These are phyloP conservation scores for Elaphurus davidianus DNA, from an alignment of 2,113 vertebrate species.

Conservation along the genomic window DNA sequence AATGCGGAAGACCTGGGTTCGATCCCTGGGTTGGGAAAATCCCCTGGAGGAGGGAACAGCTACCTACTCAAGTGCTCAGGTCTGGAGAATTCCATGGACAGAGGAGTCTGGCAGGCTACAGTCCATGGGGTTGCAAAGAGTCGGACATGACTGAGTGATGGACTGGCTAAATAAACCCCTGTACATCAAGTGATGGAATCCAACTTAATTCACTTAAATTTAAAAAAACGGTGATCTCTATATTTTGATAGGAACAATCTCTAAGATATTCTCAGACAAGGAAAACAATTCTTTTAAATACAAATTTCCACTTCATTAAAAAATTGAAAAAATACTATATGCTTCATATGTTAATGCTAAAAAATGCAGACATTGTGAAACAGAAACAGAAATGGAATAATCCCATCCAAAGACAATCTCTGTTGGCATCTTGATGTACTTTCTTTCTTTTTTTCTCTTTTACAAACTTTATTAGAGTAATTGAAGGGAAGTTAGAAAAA, in stretches of 20 bases:
- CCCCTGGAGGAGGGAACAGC: neutral
- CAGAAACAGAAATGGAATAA: neutral
- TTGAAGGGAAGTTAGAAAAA: neutral
- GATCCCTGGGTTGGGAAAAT: neutral
- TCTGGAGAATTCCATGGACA: neutral
- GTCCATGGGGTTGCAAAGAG: neutral
- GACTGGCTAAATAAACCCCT: neutral
- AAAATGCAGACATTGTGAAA: neutral
- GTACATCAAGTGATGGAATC: neutral
- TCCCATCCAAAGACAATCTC: neutral
- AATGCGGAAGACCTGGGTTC: neutral
- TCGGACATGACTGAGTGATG: neutral
- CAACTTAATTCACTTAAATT: neutral
- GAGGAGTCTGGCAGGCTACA: neutral
- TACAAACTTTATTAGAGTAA: neutral
- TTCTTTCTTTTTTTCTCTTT: neutral
- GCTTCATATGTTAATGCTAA: neutral
- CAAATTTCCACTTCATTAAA: neutral
- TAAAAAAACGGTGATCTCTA: neutral
- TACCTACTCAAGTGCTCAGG: neutral
- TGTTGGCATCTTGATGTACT: fast-evolving
- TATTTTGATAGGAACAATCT: neutral
- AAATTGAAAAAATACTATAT: neutral
- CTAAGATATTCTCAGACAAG: neutral
- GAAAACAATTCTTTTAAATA: neutral